These are phyloP conservation scores for Andrena hattorfiana DNA, from an alignment of 2,888 invertebrate genomes.

Conservation along the genomic window DNA sequence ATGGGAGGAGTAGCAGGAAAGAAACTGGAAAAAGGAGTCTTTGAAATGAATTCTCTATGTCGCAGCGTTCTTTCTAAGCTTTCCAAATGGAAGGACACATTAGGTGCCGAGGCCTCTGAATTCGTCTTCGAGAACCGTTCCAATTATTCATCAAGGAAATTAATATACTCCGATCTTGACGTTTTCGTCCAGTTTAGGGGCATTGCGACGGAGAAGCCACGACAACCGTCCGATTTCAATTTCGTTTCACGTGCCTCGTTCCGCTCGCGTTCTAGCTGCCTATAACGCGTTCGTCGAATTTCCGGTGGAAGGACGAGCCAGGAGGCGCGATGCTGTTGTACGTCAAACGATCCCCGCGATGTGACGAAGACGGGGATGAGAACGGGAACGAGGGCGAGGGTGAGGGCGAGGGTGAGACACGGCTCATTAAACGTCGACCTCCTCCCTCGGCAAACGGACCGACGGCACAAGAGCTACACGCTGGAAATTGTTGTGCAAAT, in stretches of 20 bases:
- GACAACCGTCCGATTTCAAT: constrained; percentile 7
- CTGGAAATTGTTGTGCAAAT: constrained; percentile 78
- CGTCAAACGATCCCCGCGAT: constrained; percentile 57
- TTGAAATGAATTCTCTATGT: constrained; percentile 2
- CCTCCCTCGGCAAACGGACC: constrained; percentile 67
- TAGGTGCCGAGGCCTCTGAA: not conserved
- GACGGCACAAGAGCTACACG: constrained; percentile 64
- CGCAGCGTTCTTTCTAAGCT: not conserved
- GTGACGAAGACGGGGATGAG: constrained; percentile 43
- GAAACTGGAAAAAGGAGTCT: not conserved
- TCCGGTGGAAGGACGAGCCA: constrained; percentile 37
- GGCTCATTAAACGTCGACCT: constrained; percentile 75
- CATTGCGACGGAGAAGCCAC: no score
- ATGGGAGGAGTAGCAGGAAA: not conserved
- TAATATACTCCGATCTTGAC: no score
- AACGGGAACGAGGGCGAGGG: constrained; percentile 44
- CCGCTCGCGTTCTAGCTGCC: not conserved
- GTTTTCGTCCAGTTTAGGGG: not conserved
- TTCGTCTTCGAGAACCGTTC: not conserved
- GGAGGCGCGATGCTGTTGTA: constrained; percentile 18
- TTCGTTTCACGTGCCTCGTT: not conserved
- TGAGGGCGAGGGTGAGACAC: constrained; percentile 66
- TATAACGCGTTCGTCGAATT: constrained; percentile 13
- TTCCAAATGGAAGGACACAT: not conserved
- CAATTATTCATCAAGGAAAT: no score